Conservation (phyloP, 2,888 invertebrate genomes). For the Drosophila neoperkinsi region DNA sequence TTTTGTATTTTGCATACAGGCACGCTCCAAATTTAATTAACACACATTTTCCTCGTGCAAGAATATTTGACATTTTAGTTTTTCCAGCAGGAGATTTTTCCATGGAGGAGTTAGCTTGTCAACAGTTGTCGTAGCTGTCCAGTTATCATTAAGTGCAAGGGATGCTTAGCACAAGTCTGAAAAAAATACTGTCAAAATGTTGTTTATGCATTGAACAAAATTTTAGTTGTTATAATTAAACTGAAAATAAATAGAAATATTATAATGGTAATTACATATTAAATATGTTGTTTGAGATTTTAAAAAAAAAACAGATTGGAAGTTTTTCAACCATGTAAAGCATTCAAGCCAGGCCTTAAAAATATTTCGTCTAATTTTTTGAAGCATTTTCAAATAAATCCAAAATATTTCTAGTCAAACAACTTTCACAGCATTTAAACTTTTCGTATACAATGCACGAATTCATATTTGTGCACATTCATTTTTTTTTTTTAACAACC, state of each 20-base stretch:
- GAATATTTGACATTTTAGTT: constrained; percentile 34
- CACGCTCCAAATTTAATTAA: constrained; percentile 17
- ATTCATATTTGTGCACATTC: constrained; percentile 47
- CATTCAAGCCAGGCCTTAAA: no score
- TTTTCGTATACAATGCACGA: constrained; percentile 26
- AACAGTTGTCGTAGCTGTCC: constrained; percentile 21
- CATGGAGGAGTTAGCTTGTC: constrained; percentile 29
- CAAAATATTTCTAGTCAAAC: constrained; percentile 18
- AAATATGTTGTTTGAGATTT: neutral
- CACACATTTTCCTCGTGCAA: constrained; percentile 26
- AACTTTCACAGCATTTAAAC: constrained; percentile 37
- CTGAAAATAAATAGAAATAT: neutral
- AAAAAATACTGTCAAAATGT: neutral
- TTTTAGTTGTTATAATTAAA: neutral
- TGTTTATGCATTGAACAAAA: neutral
- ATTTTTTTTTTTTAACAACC: constrained; percentile 2
- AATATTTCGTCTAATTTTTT: constrained; percentile 6
- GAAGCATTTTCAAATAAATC: neutral
- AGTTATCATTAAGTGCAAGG: constrained; percentile 26
- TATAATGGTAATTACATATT: no score
- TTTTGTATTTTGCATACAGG: constrained; percentile 1
- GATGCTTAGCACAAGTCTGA: neutral
- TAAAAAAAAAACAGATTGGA: neutral
- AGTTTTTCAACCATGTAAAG: neutral
- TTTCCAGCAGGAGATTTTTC: constrained; percentile 13